phyloP scores from a whole-genome alignment of 53 echinoderm and acorn worm genomes.

The Actinopyga echinites region DNA sequence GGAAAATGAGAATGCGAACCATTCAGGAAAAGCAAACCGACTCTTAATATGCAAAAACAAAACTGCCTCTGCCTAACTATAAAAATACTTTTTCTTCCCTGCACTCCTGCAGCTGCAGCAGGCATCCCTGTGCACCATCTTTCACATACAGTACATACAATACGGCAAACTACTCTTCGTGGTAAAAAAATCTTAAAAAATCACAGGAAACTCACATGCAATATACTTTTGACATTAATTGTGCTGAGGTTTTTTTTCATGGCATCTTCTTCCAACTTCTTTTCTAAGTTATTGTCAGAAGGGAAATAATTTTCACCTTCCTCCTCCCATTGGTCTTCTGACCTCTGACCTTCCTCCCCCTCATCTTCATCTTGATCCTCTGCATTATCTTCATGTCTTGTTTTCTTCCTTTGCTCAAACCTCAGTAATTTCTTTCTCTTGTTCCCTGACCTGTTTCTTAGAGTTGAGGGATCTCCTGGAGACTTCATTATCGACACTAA shows the following conservation, averaged over 20 bases:
- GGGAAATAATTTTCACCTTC: constrained; percentile 3
- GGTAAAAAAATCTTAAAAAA: too few species aligned
- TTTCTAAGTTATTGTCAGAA: constrained; percentile 71
- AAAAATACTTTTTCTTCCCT: too few species aligned
- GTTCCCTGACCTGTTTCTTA: constrained; percentile 32
- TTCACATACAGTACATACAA: too few species aligned
- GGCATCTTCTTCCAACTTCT: constrained; percentile 83
- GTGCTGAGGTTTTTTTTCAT: constrained; percentile 86
- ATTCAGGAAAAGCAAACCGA: too few species aligned
- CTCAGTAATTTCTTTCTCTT: constrained; percentile 54
- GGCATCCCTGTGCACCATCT: too few species aligned
- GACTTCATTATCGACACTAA: constrained; percentile 24
- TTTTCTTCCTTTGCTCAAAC: constrained; percentile 24
- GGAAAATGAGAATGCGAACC: too few species aligned
- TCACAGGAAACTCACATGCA: constrained; percentile 85
- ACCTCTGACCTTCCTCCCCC: neutral
- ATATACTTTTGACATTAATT: constrained; percentile 91
- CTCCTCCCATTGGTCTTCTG: constrained; percentile 4
- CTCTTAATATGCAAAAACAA: too few species aligned
- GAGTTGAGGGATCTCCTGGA: neutral
- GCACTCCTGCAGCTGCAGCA: too few species aligned
- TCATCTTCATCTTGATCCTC: constrained; percentile 7
- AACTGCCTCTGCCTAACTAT: too few species aligned
- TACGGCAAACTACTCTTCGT: neutral
- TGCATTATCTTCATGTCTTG: neutral